Evolutionary conservation across 2,888 invertebrate species (phyloP).

Genomic region (Philereme vetulata): DNA sequence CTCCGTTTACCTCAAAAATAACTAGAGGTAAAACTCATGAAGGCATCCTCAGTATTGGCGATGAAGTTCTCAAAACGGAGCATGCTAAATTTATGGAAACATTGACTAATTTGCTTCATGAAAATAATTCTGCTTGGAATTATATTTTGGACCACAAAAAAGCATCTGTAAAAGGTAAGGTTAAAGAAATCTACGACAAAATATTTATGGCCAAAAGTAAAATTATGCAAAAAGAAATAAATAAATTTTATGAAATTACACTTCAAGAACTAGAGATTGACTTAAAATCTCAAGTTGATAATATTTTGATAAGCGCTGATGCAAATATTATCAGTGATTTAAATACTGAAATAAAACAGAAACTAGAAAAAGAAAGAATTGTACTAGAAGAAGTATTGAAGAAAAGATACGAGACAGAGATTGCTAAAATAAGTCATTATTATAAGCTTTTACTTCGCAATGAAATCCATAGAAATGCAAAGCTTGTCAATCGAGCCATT

Average conservation of each 20-base stretch:
- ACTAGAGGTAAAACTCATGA: conserved; percentile 70
- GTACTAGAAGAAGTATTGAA: conserved; percentile 53
- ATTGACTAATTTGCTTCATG: conserved; percentile 51
- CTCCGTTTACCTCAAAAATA: conserved; percentile 76
- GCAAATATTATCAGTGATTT: conserved; percentile 59
- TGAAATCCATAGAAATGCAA: conserved; percentile 56
- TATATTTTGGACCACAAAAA: conserved; percentile 62
- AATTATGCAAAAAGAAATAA: conserved; percentile 61
- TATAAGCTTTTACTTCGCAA: conserved; percentile 65
- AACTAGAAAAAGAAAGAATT: conserved; percentile 56
- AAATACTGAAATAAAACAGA: conserved; percentile 62
- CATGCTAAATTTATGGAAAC: conserved; percentile 50
- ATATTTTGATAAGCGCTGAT: conserved; percentile 51
- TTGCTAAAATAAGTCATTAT: conserved; percentile 63
- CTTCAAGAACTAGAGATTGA: conserved; percentile 67
- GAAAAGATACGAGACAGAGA: conserved; percentile 55
- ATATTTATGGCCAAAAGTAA: conserved; percentile 62
- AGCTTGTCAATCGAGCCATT: conserved; percentile 56
- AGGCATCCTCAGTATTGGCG: conserved; percentile 70
- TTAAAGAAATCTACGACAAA: conserved; percentile 53
- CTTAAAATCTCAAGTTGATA: conserved; percentile 58
- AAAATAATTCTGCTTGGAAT: conserved; percentile 68
- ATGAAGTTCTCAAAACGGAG: conserved; percentile 58
- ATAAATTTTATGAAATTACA: conserved; percentile 62
- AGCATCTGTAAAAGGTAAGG: conserved; percentile 52